These are phyloP conservation scores for Melanogrammus aeglefinus DNA, from an alignment of 2,797 vertebrate genomes.

Conservation along the genomic window DNA sequence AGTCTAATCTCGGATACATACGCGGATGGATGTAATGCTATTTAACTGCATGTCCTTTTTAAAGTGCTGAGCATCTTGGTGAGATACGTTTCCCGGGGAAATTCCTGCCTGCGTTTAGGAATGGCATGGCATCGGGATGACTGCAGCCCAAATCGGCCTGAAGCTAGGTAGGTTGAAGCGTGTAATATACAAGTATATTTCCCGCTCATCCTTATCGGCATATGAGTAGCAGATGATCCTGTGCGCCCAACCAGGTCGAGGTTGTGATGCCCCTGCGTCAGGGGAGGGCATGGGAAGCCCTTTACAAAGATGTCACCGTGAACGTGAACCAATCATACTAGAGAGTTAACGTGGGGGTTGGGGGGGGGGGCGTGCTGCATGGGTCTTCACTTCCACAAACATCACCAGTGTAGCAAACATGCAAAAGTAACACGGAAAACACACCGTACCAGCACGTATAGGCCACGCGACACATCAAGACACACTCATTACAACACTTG, in stretches of 20 bases:
- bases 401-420: slow-evolving; percentile 25
- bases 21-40: slow-evolving; percentile 13
- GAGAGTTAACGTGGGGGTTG: background rate
- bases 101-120: background rate
- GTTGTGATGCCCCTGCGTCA: slow-evolving; percentile 1
- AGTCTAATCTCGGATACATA: slow-evolving; percentile 34
- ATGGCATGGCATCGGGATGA: background rate
- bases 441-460: slow-evolving; percentile 15
- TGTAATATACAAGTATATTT: background rate
- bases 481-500: slow-evolving; percentile 23
- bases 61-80: background rate
- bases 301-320: background rate
- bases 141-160: background rate
- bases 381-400: slow-evolving; percentile 8
- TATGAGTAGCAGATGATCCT: background rate
- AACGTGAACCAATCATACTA: background rate
- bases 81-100: background rate
- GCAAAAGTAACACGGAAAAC: slow-evolving; percentile 42
- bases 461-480: slow-evolving; percentile 31
- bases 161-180: background rate
- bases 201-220: background rate
- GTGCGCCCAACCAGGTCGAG: background rate
- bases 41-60: slow-evolving; percentile 10
- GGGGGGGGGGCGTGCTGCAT: background rate
- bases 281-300: background rate